Base-by-base conservation (phyloP, 2,113 vertebrate species). In the Takifugu bimaculatus region DNA sequence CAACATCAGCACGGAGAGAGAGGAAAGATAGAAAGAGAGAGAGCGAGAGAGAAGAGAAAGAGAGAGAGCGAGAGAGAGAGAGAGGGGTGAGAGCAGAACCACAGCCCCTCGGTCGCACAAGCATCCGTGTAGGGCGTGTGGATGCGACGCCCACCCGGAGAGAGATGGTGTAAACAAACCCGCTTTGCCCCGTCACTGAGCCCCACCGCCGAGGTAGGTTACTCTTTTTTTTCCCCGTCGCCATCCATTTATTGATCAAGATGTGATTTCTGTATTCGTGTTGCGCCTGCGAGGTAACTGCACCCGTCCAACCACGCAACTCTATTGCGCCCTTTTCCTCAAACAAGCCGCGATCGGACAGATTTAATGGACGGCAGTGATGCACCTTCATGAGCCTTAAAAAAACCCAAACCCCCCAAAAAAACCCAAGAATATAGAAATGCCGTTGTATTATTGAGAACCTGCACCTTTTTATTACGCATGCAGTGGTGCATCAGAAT, bases 161-260 rank as follows among this genome's bases (percentile, higher is more conserved):
- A 85, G 87, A 85, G 92, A 95, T 96, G 94, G 92, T 93, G 91
- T 94, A 92, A 94, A 95, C 93, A 93, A 92, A 93, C 90, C 91
- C 90, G 92, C 84, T 92, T 78, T 91, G 88, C 91, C 88, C 90
- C 91, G 83, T 80, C 78, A 81, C 81, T 83, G 87, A 91, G 88
- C 89, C 88, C 88, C 90, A 85, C 65, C 80, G 70, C 83, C 86
- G 87, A 94, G 93, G 93, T 95, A 94, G 92, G 92, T 89, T 56
- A 6, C 56, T 52, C 59, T 14, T 56, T 50, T 65, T 48, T n/a
- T 35, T n/a, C 56, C 20, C 53, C 45, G 45, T 45, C 20, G 43
- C 13, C 7, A 69, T 50, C 50, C 39, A 47, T 71, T 54, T 32
- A n/a, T 20, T 3, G 6, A 25, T 4, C n/a, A 9, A 48, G n/a